Base-by-base conservation (phyloP, 1,140 invertebrate genomes). In the Andricus grossulariae region DNA sequence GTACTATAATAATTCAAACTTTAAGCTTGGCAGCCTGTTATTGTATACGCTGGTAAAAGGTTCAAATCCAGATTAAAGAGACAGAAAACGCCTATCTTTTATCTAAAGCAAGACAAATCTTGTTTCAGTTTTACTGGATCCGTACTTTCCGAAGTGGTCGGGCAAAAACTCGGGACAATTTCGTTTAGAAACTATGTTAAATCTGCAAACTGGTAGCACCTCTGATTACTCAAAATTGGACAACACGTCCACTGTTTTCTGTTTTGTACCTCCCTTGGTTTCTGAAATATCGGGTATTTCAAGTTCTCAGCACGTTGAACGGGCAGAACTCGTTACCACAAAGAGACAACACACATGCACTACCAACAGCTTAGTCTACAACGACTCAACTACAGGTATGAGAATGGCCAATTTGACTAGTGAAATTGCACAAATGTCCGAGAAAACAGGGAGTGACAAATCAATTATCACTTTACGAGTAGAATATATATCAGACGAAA, bases 241-340 rank as follows among this genome's bases (percentile, higher is more conserved):
- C 66, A 86, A 89, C 51, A 90, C 88, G 0, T 85, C 85, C 19
- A 86, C 88, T 49, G 88, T 89, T 12, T 87, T 88, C 52, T 88
- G 72, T 73, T 73, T 73, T 39, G 57, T 12, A 12, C 57, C 57
- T 5, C 57, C 57, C 16, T 66, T 66, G 57, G 32, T 32, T 4
- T 66, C 21, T 6, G 80, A 85, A 18, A 79, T 72, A 50, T 71
- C 66, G 66, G 32, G 52, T 11, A 71, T 66, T 15, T 73, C 76
- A 7, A 76, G 25, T 72, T 10, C 55, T 71, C 19, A 85, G 82
- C 19, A 80, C 80, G 16, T 73, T 80, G 79, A 80, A 83, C 19
- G 77, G 78, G 57, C 73, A 50, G 83, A 39, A 75, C 84, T 84
- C 15, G 77, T 78, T 5, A 66, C 84, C 3, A 86, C 88, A 39